These are phyloP conservation scores for Ranitomeya variabilis DNA, from an alignment of 2,113 vertebrate species.

Conservation along the genomic window DNA sequence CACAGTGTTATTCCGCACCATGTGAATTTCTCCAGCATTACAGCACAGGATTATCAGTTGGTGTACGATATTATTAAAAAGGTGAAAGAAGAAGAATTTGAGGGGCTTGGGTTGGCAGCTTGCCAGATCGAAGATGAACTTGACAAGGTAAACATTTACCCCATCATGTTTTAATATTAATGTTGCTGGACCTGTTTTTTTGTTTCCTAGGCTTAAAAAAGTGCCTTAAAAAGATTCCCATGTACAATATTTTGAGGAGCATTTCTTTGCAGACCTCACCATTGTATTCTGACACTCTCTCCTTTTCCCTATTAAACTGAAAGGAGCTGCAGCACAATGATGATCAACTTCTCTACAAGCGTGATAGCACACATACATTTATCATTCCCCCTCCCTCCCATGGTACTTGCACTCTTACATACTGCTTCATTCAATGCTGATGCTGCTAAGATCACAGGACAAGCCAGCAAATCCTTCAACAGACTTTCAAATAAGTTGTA, in stretches of 20 bases:
- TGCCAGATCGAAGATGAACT: slow-evolving; percentile 91
- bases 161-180: not conserved
- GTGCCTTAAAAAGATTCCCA: too few relatives aligned
- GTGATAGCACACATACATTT: not conserved
- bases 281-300: not conserved
- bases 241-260: too few relatives aligned
- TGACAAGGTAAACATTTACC: slow-evolving; percentile 79
- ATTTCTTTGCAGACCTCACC: not conserved
- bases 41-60: slow-evolving; percentile 82
- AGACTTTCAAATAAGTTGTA: not conserved
- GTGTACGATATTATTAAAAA: slow-evolving; percentile 80
- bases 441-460: not conserved
- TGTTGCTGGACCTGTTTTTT: not conserved
- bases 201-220: not conserved
- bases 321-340: too few relatives aligned
- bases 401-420: not conserved
- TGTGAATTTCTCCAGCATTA: slow-evolving; percentile 86
- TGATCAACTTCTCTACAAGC: not conserved
- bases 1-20: slow-evolving; percentile 83
- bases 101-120: slow-evolving; percentile 77
- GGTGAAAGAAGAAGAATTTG: slow-evolving; percentile 80
- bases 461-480: not conserved
- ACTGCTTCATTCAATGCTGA: not conserved
- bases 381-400: not conserved
- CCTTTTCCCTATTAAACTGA: too few relatives aligned